phyloP scores from a whole-genome alignment of 2,888 invertebrate genomes.

The Leucophenga montana region DNA sequence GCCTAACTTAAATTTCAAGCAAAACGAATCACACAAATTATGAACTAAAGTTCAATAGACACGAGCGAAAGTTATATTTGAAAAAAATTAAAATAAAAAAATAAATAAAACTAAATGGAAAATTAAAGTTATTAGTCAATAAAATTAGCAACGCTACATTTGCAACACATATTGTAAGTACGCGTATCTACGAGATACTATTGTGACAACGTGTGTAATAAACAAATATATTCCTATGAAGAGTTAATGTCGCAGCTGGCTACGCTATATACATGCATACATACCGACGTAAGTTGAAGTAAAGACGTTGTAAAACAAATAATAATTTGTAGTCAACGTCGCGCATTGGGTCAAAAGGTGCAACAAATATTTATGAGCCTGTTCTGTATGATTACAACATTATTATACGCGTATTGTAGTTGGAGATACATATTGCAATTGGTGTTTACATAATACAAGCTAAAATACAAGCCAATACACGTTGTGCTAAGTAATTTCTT shows the following conservation, averaged over 20 bases:
- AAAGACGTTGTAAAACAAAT: no score
- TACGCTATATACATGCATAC: background rate
- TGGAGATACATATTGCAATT: no score
- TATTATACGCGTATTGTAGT: background rate
- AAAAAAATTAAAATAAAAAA: background rate
- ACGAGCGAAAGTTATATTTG: background rate
- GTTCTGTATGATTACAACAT: background rate
- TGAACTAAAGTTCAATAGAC: background rate
- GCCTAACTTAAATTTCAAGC: background rate
- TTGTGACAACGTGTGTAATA: background rate
- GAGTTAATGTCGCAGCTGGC: background rate
- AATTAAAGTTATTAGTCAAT: constrained; percentile 11
- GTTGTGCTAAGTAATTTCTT: no score
- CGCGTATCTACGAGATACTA: no score
- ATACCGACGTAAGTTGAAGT: background rate
- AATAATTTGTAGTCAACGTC: no score
- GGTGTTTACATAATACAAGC: no score
- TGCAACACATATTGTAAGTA: background rate
- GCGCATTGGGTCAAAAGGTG: background rate
- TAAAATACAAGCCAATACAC: no score
- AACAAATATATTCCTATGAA: constrained; percentile 7
- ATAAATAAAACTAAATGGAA: background rate
- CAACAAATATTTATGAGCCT: constrained; percentile 8
- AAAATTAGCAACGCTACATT: constrained; percentile 5
- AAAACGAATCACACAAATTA: background rate